Evolutionary conservation across 2,113 vertebrate species (phyloP).

Genomic region (Reinhardtius hippoglossoides): DNA sequence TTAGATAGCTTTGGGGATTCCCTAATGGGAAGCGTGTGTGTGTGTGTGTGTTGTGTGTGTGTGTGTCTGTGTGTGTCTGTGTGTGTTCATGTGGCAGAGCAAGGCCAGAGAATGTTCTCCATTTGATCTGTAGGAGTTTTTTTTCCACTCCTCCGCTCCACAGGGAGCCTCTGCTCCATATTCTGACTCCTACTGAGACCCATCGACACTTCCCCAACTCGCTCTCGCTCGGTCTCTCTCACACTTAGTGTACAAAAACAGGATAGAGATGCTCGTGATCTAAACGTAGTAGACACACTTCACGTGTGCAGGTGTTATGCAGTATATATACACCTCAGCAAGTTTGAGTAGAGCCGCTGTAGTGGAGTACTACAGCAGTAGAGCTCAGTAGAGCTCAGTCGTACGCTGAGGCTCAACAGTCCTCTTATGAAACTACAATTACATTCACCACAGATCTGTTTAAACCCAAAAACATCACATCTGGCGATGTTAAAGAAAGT

Average conservation of each 20-base stretch:
- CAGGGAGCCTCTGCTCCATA: constrained; percentile 85
- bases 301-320: constrained; percentile 5
- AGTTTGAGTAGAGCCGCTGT: neutral
- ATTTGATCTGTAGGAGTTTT: constrained; percentile 85
- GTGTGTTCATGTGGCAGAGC: constrained; percentile 62
- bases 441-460: no score
- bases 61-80: constrained; percentile 32
- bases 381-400: no score
- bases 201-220: constrained; percentile 79
- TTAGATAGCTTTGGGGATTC: constrained; percentile 40
- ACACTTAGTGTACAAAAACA: constrained; percentile 15
- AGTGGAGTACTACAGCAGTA: no score
- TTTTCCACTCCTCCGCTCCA: constrained; percentile 78
- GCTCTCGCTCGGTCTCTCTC: constrained; percentile 51
- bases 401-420: no score
- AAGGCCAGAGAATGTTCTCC: constrained; percentile 83
- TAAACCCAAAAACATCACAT: no score
- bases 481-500: no score
- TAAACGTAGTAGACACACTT: constrained; percentile 21
- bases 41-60: constrained; percentile 45
- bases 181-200: constrained; percentile 86
- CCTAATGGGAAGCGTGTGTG: constrained; percentile 30
- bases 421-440: no score
- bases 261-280: constrained; percentile 25
- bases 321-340: neutral